phyloP scores from a whole-genome alignment of 2,113 vertebrate species.

The Gasterosteus nipponicus region DNA sequence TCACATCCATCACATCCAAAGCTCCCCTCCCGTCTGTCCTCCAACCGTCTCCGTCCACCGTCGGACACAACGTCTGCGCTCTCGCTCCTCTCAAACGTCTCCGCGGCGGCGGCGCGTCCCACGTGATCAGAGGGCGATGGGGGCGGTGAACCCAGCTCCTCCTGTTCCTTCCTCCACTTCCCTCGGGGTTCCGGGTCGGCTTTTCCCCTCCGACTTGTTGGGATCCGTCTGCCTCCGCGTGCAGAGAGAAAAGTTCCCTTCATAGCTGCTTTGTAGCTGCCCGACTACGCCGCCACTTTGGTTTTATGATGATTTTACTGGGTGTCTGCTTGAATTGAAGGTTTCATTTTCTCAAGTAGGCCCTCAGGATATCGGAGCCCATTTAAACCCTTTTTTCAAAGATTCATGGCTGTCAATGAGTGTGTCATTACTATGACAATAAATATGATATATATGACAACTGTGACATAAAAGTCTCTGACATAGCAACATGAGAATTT shows the following conservation, averaged over 20 bases:
- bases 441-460: no score
- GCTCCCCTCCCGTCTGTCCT: no score
- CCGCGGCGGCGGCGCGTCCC: neutral
- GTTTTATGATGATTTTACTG: neutral
- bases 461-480: no score
- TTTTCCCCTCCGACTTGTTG: slow-evolving; percentile 43
- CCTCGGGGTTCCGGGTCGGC: slow-evolving; percentile 32
- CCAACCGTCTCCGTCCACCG: no score
- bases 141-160: neutral
- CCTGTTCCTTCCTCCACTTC: slow-evolving; percentile 3
- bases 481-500: no score
- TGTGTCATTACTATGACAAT: no score
- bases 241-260: neutral
- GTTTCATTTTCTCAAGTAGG: neutral
- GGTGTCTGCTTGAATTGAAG: slow-evolving; percentile 40
- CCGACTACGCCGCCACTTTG: neutral
- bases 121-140: slow-evolving; percentile 17
- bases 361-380: slow-evolving; percentile 1
- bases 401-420: slow-evolving; percentile 14
- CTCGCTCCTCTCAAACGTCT: slow-evolving; percentile 3
- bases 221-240: slow-evolving; percentile 27
- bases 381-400: neutral
- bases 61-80: no score
- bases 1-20: neutral
- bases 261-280: slow-evolving; percentile 3